These are phyloP conservation scores for Rugalucina vietnamica DNA, from an alignment of 2,888 invertebrate genomes.

Conservation along the genomic window DNA sequence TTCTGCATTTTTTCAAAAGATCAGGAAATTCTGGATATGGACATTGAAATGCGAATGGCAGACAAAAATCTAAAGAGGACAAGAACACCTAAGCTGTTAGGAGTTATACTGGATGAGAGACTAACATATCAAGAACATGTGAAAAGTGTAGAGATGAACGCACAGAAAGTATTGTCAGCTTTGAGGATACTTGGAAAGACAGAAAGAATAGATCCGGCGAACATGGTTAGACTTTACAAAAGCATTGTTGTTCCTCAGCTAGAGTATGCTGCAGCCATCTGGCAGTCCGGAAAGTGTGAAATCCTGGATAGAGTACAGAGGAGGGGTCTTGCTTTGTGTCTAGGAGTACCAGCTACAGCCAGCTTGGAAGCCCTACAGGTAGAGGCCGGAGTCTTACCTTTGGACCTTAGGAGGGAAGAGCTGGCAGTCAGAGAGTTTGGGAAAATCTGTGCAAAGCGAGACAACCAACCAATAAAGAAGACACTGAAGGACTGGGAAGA, in stretches of 20 bases:
- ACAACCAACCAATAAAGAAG: no score
- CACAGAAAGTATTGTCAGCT: not conserved
- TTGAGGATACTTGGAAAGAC: slow-evolving; percentile 2
- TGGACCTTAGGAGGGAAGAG: no score
- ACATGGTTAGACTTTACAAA: slow-evolving; percentile 6
- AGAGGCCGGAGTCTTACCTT: not conserved
- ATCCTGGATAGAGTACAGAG: slow-evolving; percentile 9
- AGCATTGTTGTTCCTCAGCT: slow-evolving; percentile 15
- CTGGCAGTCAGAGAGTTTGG: no score
- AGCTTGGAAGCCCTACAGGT: not conserved
- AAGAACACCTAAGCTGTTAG: slow-evolving; percentile 10
- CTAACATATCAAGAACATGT: slow-evolving; percentile 20
- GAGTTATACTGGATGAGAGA: slow-evolving; percentile 19
- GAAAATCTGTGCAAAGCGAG: no score
- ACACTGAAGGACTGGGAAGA: no score
- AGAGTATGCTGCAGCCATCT: slow-evolving; percentile 34
- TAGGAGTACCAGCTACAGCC: slow-evolving; percentile 9
- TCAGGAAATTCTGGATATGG: not conserved
- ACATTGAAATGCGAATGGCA: not conserved
- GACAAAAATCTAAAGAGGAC: not conserved
- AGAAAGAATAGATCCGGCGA: not conserved
- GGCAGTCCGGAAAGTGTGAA: slow-evolving; percentile 22
- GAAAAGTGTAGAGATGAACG: not conserved
- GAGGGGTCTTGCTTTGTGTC: slow-evolving; percentile 14
- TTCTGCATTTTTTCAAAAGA: not conserved